phyloP scores from a whole-genome alignment of 2,113 vertebrate genomes.

The Rhinoderma darwinii region DNA sequence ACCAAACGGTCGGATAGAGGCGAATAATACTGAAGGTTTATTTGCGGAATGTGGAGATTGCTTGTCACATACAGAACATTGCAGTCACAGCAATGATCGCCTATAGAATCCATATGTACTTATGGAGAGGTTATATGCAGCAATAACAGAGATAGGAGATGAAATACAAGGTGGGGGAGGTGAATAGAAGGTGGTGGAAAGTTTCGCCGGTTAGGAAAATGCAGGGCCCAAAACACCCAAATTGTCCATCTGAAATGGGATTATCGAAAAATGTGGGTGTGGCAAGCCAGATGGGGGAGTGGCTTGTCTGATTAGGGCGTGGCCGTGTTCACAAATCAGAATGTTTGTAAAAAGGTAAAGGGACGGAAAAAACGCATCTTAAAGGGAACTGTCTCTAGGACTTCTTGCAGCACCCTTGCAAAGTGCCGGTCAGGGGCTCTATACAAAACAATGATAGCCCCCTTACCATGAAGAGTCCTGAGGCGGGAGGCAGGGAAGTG shows the following conservation, averaged over 20 bases:
- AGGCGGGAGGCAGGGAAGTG: too few species aligned
- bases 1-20: not conserved
- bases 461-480: too few species aligned
- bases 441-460: too few species aligned
- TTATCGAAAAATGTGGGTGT: not conserved
- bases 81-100: not conserved
- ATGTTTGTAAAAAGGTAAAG: not conserved
- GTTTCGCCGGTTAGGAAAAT: not conserved
- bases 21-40: not conserved
- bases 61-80: conserved; percentile 7
- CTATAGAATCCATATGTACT: not conserved
- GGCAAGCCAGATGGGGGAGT: not conserved
- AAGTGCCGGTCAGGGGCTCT: not conserved
- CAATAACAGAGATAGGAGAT: not conserved
- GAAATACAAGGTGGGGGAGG: not conserved
- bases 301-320: not conserved
- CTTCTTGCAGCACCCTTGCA: not conserved
- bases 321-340: not conserved
- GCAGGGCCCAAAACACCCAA: not conserved
- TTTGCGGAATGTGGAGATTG: not conserved
- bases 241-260: not conserved
- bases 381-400: not conserved
- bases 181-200: conserved; percentile 6
- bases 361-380: not conserved
- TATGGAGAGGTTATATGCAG: not conserved